Conservation (phyloP, 2,797 vertebrate species). For the Syngnathus acus region DNA sequence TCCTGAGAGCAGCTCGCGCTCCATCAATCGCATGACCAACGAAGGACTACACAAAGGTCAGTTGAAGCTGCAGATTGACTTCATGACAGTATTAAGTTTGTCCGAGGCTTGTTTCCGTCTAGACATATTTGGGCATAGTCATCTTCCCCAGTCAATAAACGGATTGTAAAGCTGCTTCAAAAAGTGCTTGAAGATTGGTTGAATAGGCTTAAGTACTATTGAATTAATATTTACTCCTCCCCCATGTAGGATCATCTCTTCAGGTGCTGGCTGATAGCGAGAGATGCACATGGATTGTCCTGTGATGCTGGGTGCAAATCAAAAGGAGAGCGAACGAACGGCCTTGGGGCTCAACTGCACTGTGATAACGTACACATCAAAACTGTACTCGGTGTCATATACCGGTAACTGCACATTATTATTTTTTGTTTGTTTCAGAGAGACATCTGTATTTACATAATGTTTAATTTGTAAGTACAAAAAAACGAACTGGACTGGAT, state of each 20-base stretch:
- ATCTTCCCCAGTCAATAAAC: too few relatives aligned
- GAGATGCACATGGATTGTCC: conserved; percentile 86
- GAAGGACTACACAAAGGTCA: conserved; percentile 89
- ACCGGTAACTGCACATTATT: conserved; percentile 9
- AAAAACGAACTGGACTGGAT: conserved; percentile 49
- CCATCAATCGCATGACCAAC: conserved; percentile 90
- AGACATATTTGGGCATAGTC: background rate
- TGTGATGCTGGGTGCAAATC: conserved; percentile 57
- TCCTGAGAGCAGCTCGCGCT: conserved; percentile 83
- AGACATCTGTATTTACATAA: conserved; percentile 21
- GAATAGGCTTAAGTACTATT: background rate
- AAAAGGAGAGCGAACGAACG: conserved; percentile 5
- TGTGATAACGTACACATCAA: conserved; percentile 13
- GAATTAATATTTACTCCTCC: background rate
- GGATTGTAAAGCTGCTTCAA: background rate
- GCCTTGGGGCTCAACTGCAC: background rate
- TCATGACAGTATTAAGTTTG: background rate
- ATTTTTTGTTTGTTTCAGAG: conserved; percentile 9
- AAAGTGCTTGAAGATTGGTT: background rate
- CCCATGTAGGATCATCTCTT: conserved; percentile 77
- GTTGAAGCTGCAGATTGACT: background rate
- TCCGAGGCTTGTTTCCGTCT: background rate
- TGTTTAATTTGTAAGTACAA: conserved; percentile 34
- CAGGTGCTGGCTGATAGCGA: conserved; percentile 86
- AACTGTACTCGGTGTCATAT: background rate